Evolutionary conservation across 2,888 invertebrate genomes (phyloP), one percentile per base, ranked within the genome.

Genomic region (Ectemnius lituratus): DNA sequence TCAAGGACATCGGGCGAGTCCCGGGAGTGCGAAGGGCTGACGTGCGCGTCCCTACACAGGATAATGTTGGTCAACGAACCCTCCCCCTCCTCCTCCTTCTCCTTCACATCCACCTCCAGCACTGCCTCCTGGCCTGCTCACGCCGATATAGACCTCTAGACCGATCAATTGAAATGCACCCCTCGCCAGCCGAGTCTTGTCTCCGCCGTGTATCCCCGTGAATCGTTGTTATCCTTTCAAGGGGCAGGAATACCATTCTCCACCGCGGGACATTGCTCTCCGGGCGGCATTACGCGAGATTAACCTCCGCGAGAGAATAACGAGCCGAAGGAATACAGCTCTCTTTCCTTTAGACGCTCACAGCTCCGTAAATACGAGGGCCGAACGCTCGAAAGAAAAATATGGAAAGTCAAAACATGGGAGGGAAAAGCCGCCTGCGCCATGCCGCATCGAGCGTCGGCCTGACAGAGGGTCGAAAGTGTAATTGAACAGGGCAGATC

Each of bases 161-260:
- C 67, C 75, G 79, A 79, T 79, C 82, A 81, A 82, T 82, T 79
- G 82, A 82, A 82, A 82, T 79, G 79, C 81, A 82, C 82, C 81
- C 82, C 70, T 79, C 72, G 61, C 57, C 16, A 52, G 62, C 58
- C 56, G 59, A 37, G 62, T 37, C 37, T 37, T 37, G 37, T 37
- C 37, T 37, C 37, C 63, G 23, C 23, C 23, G 23, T 23, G 23
- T 23, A 23, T 61, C 67, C 63, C 62, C 61, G n/a, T 16, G 56
- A 11, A 57, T 18, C 45, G 64, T 65, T 62, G 69, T 76, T 79
- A 78, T 74, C 71, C 63, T 70, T 74, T 58, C 75, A 52, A 77
- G 72, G 67, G 70, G 68, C 62, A 66, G 52, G 52, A 65, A 57
- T 52, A 62, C 18, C 13, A 60, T 67, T 76, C 75, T 65, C 73